phyloP scores from a whole-genome alignment of 2,797 vertebrate species.

The Acipenser ruthenus region DNA sequence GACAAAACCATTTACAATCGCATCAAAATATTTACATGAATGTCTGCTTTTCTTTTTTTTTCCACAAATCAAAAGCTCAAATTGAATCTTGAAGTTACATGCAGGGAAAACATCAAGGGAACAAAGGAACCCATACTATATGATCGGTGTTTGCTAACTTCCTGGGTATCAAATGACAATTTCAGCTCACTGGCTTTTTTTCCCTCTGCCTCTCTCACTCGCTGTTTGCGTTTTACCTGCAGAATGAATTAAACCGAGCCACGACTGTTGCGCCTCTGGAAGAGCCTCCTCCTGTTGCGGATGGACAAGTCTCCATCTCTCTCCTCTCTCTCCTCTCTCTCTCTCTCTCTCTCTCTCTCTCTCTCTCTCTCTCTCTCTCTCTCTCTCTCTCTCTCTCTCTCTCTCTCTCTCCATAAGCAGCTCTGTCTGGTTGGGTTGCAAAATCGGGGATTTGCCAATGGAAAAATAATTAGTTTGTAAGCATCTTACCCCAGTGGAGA shows the following conservation, averaged over 20 bases:
- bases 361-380: conserved; percentile 7
- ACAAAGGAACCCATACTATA: conserved; percentile 68
- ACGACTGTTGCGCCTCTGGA: conserved; percentile 32
- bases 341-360: conserved; percentile 21
- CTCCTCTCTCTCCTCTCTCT: conserved; percentile 14
- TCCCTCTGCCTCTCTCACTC: conserved; percentile 20
- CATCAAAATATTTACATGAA: too few relatives aligned
- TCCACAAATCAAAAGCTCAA: not conserved
- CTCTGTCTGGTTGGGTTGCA: conserved; percentile 24
- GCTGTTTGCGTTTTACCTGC: conserved; percentile 50
- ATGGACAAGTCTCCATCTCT: conserved; percentile 18
- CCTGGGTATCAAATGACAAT: conserved; percentile 75
- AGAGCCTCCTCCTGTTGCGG: conserved; percentile 13
- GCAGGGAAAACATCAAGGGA: conserved; percentile 56
- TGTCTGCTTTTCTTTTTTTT: too few relatives aligned
- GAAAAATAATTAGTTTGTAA: conserved; percentile 45
- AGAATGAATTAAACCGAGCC: conserved; percentile 29
- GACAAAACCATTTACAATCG: too few relatives aligned
- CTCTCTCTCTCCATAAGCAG: conserved; percentile 13
- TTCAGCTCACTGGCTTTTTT: conserved; percentile 32
- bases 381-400: conserved; percentile 20
- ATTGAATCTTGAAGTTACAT: not conserved
- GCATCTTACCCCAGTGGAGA: conserved; percentile 38
- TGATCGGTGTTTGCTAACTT: conserved; percentile 54
- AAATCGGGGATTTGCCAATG: conserved; percentile 31